Evolutionary conservation across 2,797 vertebrate genomes (phyloP), one percentile per base, ranked within the genome.

Genomic region (Sarcophilus harrisii): DNA sequence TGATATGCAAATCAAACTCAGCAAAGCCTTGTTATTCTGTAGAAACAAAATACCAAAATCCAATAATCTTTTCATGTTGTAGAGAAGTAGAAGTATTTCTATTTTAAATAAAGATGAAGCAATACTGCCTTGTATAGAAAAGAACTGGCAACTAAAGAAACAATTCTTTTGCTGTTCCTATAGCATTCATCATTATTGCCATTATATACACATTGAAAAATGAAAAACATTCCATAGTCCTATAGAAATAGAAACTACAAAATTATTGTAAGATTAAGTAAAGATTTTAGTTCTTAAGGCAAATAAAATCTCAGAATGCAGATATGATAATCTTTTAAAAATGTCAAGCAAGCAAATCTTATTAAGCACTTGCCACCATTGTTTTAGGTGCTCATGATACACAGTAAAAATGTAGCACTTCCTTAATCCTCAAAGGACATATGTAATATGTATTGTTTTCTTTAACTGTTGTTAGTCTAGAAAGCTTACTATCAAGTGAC

Each of bases 221-320:
- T 55, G 4, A 55, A 54, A n/a, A 58, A 27, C 28, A 14, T 54
- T 92, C 32, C 87, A 90, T 30, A 91, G 18, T 6, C 30, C 3
- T 57, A 66, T 6, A 1, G 18, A 11, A 54, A 12, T 52, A 30
- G 27, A 62, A 29, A 57, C 18, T 28, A 30, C 29, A 30, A 28
- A n/a, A 4, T 18, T 3, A 8, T 18, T 28, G 8, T 4, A 1
- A 45, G 90, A 57, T 30, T 49, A 59, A 32, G 13, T 0, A 57
- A 29, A 32, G 0, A 1, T 3, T 1, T 0, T 28, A 38, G 30
- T 49, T 16, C 1, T 4, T 45, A 0, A 13, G 4, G 0, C 10
- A 24, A 58, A 57, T 2, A 18, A n/a, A 16, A 92, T 29, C 52
- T 91, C 81, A 29, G 52, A 30, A 55, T 52, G 91, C 14, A 28